Base-by-base conservation (phyloP, 2,113 vertebrate genomes). In the Spea multiplicata region DNA sequence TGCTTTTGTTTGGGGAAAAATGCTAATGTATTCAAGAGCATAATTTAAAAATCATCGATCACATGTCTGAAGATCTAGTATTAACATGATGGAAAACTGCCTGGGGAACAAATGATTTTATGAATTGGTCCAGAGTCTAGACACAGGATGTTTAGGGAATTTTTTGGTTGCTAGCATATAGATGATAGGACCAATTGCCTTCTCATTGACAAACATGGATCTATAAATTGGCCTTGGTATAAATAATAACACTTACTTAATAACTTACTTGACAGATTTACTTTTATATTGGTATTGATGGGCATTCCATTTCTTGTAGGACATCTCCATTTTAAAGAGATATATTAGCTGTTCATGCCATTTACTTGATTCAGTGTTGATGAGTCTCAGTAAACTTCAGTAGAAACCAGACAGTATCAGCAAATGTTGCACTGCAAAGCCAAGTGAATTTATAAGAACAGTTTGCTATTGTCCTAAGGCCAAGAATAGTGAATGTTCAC, bases 31-130 rank as follows among this genome's bases (percentile, higher is more conserved):
- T 80, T 80, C 70, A 73, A 66, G 62, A 67, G 16, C 62, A 73
- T 80, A 80, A 73, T 80, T 73, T 73, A 73, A 49, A 80, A 73
- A 80, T 9, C 64, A 80, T 80, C 44, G 77, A 80, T 80, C 73
- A 62, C 66, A 66, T 80, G 70, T 73, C 77, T 67, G 50, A 73
- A 50, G 49, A 80, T 48, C 49, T 52, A 73, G 70, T 70, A 73
- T 80, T 80, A 80, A 67, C 71, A 73, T 80, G 77, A 80, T 80
- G 44, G 55, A 80, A 52, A 62, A 59, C 61, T 73, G 77, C 77
- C 70, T 59, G 77, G 61, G 62, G 70, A 80, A 45, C 57, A 44
- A 80, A 66, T 57, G 62, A 79, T 70, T 73, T 80, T 73, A 73
- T 73, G 50, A 73, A 73, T 73, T 16, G 65, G 61, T 62, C 59